Evolutionary conservation across 2,113 vertebrate species (phyloP), one percentile per base, ranked within the genome.

Genomic region (Varanus salvator): DNA sequence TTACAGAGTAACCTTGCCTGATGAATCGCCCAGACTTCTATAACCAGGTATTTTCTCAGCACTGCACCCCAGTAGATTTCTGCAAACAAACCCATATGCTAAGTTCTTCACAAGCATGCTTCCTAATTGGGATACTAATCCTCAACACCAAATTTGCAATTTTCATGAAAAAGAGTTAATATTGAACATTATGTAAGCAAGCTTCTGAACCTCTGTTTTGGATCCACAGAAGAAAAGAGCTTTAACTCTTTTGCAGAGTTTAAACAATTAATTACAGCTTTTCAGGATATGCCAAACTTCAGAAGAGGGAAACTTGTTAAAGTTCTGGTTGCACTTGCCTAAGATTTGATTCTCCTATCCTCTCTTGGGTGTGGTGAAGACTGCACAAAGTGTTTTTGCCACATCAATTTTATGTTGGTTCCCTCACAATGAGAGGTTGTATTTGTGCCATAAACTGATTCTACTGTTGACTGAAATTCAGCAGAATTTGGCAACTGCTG

Each of bases 251-350:
- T 44, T 44, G 38, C 38, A 44, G 38, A 44, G 38, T 44, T 44
- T 87, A 90, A 54, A 89, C 54, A 90, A 86, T n/a, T 17, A 89
- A 44, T 60, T 11, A 60, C 9, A 60, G 57, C 84, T 86, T 81
- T 85, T 82, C 91, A 34, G 69, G 27, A 52, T 34, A 50, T n/a
- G 50, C 78, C 38, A 82, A 69, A 0, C 0, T 0, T 12, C 11
- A 23, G 19, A 48, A 74, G 14, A 44, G n/a, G 17, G 50, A 2
- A 12, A 2, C 15, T 1, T 75, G 60, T 78, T 44, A 11, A 1
- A 0, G 14, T 50, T n/a, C 17, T 44, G 48, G n/a, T 34, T 29
- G 1, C 27, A 5, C 0, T 15, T 54, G 27, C 12, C 0, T 11
- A 7, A 34, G 78, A 75, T 27, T 72, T 1, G 52, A 38, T 25